Evolutionary conservation across 2,888 invertebrate species (phyloP), one percentile per base, ranked within the genome.

Genomic region (Mythimna albipuncta): DNA sequence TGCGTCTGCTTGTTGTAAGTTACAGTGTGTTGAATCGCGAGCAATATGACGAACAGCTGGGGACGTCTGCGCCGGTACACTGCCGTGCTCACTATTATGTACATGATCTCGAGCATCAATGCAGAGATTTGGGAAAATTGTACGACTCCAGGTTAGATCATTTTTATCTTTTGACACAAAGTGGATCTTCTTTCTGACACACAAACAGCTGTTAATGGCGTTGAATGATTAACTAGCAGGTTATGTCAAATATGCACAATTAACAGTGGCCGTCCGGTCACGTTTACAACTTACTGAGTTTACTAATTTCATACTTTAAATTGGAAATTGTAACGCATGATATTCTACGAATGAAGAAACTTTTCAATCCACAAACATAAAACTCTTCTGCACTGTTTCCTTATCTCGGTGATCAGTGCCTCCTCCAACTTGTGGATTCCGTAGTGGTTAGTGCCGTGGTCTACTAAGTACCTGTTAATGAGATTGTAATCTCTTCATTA

Each of bases 81-180:
- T 79, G 87, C 88, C 79, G 84, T 89, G 83, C 76, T 88, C 77
- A 90, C 90, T 86, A 80, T 91, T 62, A 77, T 91, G 85, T 77
- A 90, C 86, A 85, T 88, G 84, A 85, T 88, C 81, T 82, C 87
- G 69, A 77, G 79, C 72, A 76, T 87, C 58, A 78, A 83, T 63
- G 86, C 87, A 70, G 82, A 85, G 68, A 61, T 13, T 21, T 61
- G 61, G 61, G 0, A 6, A 21, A 61, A 61, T 61, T 61, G 61
- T 26, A 72, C 69, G 79, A 0, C 41, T 83, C 64, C 86, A 95
- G 94, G 94, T 94, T 94, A 92, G 94, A 91, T 81, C 69, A 74
- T 84, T 89, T 32, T 86, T 87, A 84, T 88, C 75, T 87, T 86
- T 85, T 81, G 84, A 85, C 77, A 82, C 81, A 78, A 82, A 89